A percentile compares a stretch with the other conserved stretches of the same genome.
Conservation (phyloP, 2,888 invertebrate species). For the Synanthedon formicaeformis region DNA sequence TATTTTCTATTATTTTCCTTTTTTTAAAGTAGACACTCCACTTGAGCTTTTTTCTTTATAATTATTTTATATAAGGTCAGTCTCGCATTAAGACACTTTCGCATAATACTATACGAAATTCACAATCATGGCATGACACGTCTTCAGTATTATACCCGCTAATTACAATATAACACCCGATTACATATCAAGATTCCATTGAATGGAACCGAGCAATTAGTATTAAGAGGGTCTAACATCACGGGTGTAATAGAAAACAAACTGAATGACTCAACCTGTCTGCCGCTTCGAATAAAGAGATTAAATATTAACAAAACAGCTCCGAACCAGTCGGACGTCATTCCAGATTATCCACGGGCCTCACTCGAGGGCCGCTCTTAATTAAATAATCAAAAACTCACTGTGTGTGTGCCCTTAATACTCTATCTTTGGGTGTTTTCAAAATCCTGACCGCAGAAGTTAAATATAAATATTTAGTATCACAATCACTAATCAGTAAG, state of each 20-base stretch:
- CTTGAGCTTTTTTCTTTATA: too few species aligned
- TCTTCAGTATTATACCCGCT: too few species aligned
- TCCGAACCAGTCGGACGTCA: conserved; percentile 38
- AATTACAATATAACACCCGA: not conserved
- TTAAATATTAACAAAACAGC: conserved; percentile 41
- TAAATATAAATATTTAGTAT: too few species aligned
- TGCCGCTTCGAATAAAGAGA: conserved; percentile 36
- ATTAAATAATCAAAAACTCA: conserved; percentile 47
- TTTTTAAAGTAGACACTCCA: too few species aligned
- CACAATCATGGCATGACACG: too few species aligned
- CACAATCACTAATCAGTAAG: too few species aligned
- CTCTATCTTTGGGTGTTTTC: conserved; percentile 1
- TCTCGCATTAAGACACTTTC: too few species aligned
- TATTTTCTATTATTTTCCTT: too few species aligned
- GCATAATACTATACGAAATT: too few species aligned
- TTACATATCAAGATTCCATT: not conserved
- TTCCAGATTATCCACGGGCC: conserved; percentile 57
- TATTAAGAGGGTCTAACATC: conserved; percentile 2
- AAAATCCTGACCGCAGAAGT: too few species aligned
- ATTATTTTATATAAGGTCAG: too few species aligned
- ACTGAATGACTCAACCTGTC: conserved; percentile 3
- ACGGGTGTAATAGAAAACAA: conserved; percentile 5
- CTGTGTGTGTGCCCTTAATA: conserved; percentile 11
- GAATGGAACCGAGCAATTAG: not conserved
- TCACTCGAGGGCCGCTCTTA: conserved; percentile 33